A percentile compares a stretch with the other conserved stretches of the same genome.
phyloP scores from a whole-genome alignment of 2,888 invertebrate genomes.

The Volucella inflata region DNA sequence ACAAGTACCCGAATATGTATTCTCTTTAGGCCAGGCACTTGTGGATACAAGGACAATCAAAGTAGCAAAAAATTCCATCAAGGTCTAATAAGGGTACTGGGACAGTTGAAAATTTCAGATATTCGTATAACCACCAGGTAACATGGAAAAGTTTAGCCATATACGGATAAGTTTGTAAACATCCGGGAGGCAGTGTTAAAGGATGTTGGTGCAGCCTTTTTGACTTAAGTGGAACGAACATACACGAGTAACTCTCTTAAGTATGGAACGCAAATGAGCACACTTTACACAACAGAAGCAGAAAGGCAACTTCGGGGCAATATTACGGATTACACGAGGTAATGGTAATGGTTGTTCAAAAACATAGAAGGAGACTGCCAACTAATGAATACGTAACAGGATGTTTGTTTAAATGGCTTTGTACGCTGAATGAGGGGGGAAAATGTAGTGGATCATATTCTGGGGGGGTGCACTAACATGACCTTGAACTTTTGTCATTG shows the following conservation, averaged over 20 bases:
- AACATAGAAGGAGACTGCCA: constrained; percentile 7
- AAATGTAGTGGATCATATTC: constrained; percentile 38
- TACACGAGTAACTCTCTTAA: no score
- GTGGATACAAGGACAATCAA: neutral
- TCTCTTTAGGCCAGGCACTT: neutral
- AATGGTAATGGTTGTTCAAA: neutral
- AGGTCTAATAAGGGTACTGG: constrained; percentile 52
- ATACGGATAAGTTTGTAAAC: constrained; percentile 52
- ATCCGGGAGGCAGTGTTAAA: constrained; percentile 57
- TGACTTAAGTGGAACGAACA: constrained; percentile 52
- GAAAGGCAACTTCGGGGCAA: neutral
- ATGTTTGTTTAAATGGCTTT: constrained; percentile 48
- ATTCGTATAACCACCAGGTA: constrained; percentile 3
- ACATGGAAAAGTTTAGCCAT: constrained; percentile 35
- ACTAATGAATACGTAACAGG: constrained; percentile 59
- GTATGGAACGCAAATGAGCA: constrained; percentile 48
- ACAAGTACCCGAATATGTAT: no score
- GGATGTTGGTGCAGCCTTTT: constrained; percentile 39
- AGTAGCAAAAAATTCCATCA: constrained; percentile 39
- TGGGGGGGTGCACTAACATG: constrained; percentile 42
- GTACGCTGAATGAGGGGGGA: neutral
- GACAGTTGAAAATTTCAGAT: constrained; percentile 11
- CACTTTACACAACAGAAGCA: neutral
- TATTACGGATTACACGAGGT: constrained; percentile 41
- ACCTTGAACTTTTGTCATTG: constrained; percentile 53